phyloP scores from a whole-genome alignment of 2,888 invertebrate genomes.

The Nysson spinosus region DNA sequence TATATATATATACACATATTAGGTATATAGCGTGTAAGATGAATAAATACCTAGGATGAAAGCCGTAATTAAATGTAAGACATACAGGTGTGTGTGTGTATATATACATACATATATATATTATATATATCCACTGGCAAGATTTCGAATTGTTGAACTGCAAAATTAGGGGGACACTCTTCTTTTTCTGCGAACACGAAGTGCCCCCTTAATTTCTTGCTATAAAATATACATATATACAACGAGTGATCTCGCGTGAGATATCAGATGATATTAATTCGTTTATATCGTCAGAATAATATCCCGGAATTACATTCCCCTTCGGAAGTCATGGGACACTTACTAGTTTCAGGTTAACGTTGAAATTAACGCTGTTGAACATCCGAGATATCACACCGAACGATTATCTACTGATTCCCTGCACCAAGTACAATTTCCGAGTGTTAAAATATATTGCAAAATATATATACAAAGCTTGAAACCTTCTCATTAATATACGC shows the following conservation, averaged over 20 bases:
- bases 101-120: constrained; percentile 9
- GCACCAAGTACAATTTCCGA: no score
- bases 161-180: constrained; percentile 16
- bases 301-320: no score
- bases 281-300: no score
- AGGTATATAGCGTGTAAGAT: constrained; percentile 48
- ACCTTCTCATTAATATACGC: no score
- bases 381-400: no score
- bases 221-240: neutral
- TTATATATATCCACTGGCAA: constrained; percentile 20
- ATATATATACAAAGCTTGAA: no score
- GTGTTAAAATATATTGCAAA: no score
- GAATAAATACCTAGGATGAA: constrained; percentile 11
- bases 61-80: constrained; percentile 2
- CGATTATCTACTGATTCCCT: no score
- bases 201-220: constrained; percentile 16
- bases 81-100: constrained; percentile 28
- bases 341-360: no score
- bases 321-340: no score
- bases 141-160: constrained; percentile 8
- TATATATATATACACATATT: constrained; percentile 39
- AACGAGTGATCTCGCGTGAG: neutral
- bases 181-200: constrained; percentile 7
- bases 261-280: neutral
- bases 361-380: no score